Evolutionary conservation across 2,797 vertebrate genomes (phyloP), one percentile per base, ranked within the genome.

Genomic region (Tokudaia muenninki): DNA sequence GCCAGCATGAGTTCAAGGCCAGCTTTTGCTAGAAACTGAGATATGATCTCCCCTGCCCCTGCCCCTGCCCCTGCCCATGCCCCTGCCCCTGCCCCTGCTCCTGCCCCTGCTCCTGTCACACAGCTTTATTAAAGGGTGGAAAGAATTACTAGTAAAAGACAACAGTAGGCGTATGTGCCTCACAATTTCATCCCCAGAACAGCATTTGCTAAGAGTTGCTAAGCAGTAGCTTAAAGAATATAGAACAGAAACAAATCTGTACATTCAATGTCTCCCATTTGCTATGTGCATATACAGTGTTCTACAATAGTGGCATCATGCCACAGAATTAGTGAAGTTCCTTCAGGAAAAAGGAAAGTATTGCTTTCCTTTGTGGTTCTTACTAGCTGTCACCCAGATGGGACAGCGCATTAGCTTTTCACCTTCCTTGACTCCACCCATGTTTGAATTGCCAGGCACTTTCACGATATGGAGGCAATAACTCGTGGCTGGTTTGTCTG

Each of bases 391-490:
- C 74, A 92, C 24, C 29, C 75, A 47, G 44, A 77, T 91, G 57
- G 26, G 41, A 90, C 22, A n/a, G 84, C 55, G 16, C 61, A 91
- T 70, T 95, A 90, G 67, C 31, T 92, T 83, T 83, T 82, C 41
- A 52, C 89, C 89, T 92, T 61, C 52, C 47, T 91, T 31, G n/a
- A 5, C 57, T 10, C 55, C 29, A 84, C 70, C 80, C 57, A 70
- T 70, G 29, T 34, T 79, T 16, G 6, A 59, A 75, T 50, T 94
- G 67, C 55, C 74, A 80, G 41, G 6, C 37, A 2, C 21, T 90
- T 89, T 79, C 82, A n/a, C n/a, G 21, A 74, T 9, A 37, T 3
- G 1, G 6, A 93, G n/a, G 47, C 63, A 79, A 26, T 80, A 84
- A 90, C 61, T 92, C 44, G 41, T 0, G 0, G 16, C 59, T 78